Evolutionary conservation across 2,113 vertebrate species (phyloP), one percentile per base, ranked within the genome.

Genomic region (Alosa alosa): DNA sequence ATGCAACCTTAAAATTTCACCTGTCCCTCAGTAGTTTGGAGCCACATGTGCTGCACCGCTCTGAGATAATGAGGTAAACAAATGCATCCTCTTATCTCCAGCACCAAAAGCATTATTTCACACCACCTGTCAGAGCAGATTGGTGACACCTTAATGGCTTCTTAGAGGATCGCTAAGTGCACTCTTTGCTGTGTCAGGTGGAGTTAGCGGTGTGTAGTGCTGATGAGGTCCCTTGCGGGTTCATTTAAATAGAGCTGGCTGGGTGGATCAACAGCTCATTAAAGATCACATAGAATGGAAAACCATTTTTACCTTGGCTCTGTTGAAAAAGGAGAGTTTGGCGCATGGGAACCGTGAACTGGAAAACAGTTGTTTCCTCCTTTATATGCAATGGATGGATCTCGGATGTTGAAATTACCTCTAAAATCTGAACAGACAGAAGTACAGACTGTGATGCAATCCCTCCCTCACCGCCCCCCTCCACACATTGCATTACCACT

Each of bases 31-130:
- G 31, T 39, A 15, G 11, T 78, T 78, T 36, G 4, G 11, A 41
- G 36, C 31, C 31, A 5, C 72, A 31, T 39, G 31, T 78, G 36
- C 72, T 0, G 25, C 6, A 7, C 10, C 11, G 31, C 13, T 15
- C 72, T 2, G 31, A 78, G 72, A 78, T 75, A 75, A 78, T 78
- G 72, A 78, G 39, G 72, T 39, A 78, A 78, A 78, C 72, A 78
- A 13, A 39, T 18, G 31, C 31, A 17, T 78, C 72, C 72, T 41
- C 2, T n/a, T 25, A 72, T 11, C 64, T 25, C 11, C 25, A 3
- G 39, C 31, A 39, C 31, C 10, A 36, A 11, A 10, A 78, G 72
- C 36, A 10, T 15, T 78, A 31, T 39, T 78, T 41, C 10, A 0
- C 72, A 72, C 10, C 64, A 72, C n/a, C 25, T 72, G 64, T 78